A percentile compares a stretch with the other conserved stretches of the same genome.
Evolutionary conservation across 1,140 invertebrate genomes (phyloP).

Genomic region (Dreissena rostriformis): DNA sequence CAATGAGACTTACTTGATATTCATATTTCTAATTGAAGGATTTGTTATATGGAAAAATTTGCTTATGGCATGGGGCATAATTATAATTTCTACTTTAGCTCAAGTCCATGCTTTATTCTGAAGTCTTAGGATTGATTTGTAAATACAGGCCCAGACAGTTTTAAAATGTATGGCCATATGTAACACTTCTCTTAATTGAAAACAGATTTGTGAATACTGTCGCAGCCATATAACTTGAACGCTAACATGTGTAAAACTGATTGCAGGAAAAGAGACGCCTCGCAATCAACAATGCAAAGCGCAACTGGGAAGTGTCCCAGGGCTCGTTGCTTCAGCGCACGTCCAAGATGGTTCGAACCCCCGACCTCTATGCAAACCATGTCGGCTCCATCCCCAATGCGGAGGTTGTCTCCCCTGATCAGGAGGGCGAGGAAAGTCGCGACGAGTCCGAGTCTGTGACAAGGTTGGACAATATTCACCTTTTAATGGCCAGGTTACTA

Average conservation of each 20-base stretch:
- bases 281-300: slow-evolving; percentile 80
- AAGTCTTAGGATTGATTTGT: too few species aligned
- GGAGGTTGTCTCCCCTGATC: slow-evolving; percentile 58
- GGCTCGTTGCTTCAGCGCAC: slow-evolving; percentile 72
- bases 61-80: too few species aligned
- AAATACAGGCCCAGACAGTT: too few species aligned
- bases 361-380: slow-evolving; percentile 78
- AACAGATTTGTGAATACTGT: too few species aligned
- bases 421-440: slow-evolving; percentile 59
- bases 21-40: too few species aligned
- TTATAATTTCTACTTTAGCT: too few species aligned
- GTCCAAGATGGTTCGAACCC: slow-evolving; percentile 71
- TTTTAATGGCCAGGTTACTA: background rate
- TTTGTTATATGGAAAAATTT: too few species aligned
- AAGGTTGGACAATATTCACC: slow-evolving; percentile 61
- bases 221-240: too few species aligned
- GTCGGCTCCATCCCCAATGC: slow-evolving; percentile 72
- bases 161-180: too few species aligned
- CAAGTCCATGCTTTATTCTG: too few species aligned
- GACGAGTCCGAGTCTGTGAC: slow-evolving; percentile 70
- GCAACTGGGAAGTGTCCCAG: slow-evolving; percentile 80
- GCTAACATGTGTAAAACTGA: background rate
- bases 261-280: slow-evolving; percentile 77
- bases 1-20: too few species aligned
- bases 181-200: too few species aligned